Conservation (phyloP, 2,888 invertebrate species). For the Zonitis immaculata region DNA sequence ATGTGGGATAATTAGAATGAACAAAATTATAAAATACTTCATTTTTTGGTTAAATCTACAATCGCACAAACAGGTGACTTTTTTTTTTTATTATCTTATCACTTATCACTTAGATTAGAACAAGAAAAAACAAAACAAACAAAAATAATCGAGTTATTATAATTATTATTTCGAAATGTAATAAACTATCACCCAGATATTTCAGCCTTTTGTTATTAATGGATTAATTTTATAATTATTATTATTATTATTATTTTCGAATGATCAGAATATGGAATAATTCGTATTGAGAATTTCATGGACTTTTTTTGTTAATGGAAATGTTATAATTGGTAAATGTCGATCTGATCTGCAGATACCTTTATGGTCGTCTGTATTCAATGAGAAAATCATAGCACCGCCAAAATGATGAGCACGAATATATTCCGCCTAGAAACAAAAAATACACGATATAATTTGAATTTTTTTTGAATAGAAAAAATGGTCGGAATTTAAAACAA, state of each 20-base stretch:
- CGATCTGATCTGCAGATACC: conserved; percentile 51
- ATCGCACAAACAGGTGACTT: too few relatives aligned
- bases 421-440: conserved; percentile 44
- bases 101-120: neutral
- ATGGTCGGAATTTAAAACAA: too few relatives aligned
- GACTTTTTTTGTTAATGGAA: conserved; percentile 13
- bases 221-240: neutral
- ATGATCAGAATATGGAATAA: conserved; percentile 9
- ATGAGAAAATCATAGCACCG: conserved; percentile 79
- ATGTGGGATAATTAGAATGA: neutral
- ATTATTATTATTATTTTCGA: neutral
- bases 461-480: too few relatives aligned
- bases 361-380: conserved; percentile 75
- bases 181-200: neutral
- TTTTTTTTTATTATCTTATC: neutral
- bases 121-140: neutral
- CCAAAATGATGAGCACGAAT: conserved; percentile 61
- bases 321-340: conserved; percentile 1
- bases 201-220: neutral
- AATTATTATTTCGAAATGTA: neutral
- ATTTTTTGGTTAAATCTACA: neutral
- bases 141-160: neutral
- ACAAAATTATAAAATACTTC: neutral
- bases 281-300: conserved; percentile 13
- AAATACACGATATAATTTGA: conserved; percentile 1